phyloP scores from a whole-genome alignment of 2,113 vertebrate species.

The Phodopus roborovskii region DNA sequence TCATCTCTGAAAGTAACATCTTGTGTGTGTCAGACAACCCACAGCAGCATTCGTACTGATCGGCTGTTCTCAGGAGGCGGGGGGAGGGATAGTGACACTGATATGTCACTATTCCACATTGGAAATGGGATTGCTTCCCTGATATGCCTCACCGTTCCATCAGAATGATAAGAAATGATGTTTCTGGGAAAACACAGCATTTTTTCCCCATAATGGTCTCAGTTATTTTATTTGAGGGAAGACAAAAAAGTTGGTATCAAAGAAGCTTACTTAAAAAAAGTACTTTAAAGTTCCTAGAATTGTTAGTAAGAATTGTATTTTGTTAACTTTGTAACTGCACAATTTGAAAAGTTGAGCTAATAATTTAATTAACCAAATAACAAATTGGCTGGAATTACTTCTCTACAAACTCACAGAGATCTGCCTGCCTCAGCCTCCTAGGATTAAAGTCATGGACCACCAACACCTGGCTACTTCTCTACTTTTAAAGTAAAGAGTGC shows the following conservation, averaged over 20 bases:
- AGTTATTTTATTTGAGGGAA: constrained; percentile 47
- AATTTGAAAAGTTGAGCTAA: constrained; percentile 39
- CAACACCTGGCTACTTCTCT: not conserved
- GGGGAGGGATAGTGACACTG: not conserved
- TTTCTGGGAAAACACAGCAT: constrained; percentile 1
- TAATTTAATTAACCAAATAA: not conserved
- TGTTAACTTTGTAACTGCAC: constrained; percentile 42
- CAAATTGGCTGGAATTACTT: constrained; percentile 24
- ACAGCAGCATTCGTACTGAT: not conserved
- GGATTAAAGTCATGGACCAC: too few species aligned
- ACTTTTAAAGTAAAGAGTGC: not conserved
- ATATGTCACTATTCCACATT: not conserved
- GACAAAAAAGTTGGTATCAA: not conserved
- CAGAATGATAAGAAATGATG: not conserved
- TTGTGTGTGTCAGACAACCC: not conserved
- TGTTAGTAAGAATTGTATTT: not conserved
- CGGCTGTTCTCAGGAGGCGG: not conserved
- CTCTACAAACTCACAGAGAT: not conserved
- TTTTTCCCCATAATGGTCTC: not conserved
- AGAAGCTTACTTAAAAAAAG: constrained; percentile 10
- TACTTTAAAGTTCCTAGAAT: not conserved
- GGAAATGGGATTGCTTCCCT: not conserved
- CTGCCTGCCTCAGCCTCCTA: too few species aligned
- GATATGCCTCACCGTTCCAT: not conserved
- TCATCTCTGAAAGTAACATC: not conserved